Evolutionary conservation across 2,888 invertebrate species (phyloP).

Genomic region (Mimachlamys varia): DNA sequence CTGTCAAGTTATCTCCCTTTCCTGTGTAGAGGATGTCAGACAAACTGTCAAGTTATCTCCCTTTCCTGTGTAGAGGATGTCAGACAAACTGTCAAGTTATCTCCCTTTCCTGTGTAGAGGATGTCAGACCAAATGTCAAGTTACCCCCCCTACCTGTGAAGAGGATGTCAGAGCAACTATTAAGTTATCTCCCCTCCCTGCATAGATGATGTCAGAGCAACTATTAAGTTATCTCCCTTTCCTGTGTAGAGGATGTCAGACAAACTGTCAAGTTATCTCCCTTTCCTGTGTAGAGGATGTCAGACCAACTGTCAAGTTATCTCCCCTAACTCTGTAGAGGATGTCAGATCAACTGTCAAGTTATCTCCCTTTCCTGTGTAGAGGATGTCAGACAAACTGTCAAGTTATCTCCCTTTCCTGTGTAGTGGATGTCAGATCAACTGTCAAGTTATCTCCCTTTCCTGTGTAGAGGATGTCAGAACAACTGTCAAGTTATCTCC

Average conservation of each 20-base stretch:
- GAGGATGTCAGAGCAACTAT: not conserved
- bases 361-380: too few relatives aligned
- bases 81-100: constrained; percentile 20
- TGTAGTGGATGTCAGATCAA: not conserved
- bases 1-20: too few relatives aligned
- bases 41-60: constrained; percentile 34
- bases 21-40: too few relatives aligned
- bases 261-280: not conserved
- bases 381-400: not conserved
- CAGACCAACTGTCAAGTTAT: not conserved
- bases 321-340: too few relatives aligned
- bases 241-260: constrained; percentile 49
- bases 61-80: constrained; percentile 51
- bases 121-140: constrained; percentile 52
- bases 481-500: constrained; percentile 34
- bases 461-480: too few relatives aligned
- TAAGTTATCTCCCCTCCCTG: too few relatives aligned
- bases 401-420: too few relatives aligned
- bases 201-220: too few relatives aligned
- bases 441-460: too few relatives aligned
- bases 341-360: not conserved
- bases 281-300: too few relatives aligned
- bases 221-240: constrained; percentile 41
- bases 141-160: not conserved
- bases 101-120: constrained; percentile 51